Evolutionary conservation across 2,797 vertebrate species (phyloP).

Genomic region (Corythornis leucogaster): DNA sequence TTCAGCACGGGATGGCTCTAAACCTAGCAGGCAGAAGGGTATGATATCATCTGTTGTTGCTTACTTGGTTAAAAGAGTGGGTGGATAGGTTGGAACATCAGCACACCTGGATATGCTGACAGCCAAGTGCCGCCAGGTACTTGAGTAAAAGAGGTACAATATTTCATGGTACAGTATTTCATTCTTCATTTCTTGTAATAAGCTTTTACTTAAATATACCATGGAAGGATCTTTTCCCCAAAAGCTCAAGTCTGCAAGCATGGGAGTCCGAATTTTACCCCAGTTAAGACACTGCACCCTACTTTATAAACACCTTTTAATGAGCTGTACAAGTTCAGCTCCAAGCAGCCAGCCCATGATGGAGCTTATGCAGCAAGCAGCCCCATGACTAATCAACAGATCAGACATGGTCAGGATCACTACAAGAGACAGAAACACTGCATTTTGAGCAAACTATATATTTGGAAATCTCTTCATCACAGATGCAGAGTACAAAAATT

Average conservation of each 20-base stretch:
- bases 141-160: neutral
- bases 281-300: neutral
- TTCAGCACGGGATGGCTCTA: neutral
- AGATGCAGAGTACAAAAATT: neutral
- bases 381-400: neutral
- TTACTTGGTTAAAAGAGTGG: constrained; percentile 13
- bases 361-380: neutral
- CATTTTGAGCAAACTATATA: neutral
- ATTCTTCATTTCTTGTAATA: neutral
- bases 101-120: constrained; percentile 18
- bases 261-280: neutral
- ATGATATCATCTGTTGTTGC: constrained; percentile 41
- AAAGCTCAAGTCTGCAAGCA: neutral
- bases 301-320: neutral
- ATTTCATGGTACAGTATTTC: neutral
- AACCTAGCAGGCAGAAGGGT: constrained; percentile 4
- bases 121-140: constrained; percentile 28
- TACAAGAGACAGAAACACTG: neutral
- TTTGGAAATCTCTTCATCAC: neutral
- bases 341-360: neutral
- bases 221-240: neutral
- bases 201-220: constrained; percentile 10
- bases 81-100: constrained; percentile 25
- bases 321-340: neutral
- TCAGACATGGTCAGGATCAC: neutral